These are phyloP conservation scores for Caenorhabditis brenneri DNA, from an alignment of 1,140 invertebrate species.

Conservation along the genomic window DNA sequence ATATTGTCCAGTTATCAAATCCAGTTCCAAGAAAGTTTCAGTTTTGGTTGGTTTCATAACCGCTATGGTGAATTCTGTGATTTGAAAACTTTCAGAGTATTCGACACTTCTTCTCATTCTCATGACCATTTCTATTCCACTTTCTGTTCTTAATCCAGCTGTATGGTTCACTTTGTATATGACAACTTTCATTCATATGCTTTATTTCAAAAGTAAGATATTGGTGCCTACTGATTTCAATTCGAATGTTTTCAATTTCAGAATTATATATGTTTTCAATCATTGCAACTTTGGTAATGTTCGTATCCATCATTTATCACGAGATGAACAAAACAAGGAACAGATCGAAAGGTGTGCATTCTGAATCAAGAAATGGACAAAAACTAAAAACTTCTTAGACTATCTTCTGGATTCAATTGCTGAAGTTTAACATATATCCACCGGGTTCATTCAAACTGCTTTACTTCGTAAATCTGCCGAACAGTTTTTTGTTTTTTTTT, in stretches of 20 bases:
- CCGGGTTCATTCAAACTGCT: neutral
- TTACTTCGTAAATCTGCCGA: no score
- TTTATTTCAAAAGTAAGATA: neutral
- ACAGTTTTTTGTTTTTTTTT: no score
- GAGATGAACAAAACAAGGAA: neutral
- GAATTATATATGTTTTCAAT: neutral
- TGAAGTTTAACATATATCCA: neutral
- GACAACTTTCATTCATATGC: conserved; percentile 7
- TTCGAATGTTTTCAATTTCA: neutral
- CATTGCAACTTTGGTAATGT: neutral
- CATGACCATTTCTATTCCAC: neutral
- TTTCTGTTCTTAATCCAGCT: neutral
- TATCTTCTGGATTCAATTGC: neutral
- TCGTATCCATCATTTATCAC: neutral
- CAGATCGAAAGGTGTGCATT: neutral
- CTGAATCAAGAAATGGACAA: neutral
- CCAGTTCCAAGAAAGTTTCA: neutral
- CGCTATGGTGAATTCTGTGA: neutral
- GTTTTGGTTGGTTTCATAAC: neutral
- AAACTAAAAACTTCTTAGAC: neutral
- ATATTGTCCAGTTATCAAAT: neutral
- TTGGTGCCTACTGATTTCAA: neutral
- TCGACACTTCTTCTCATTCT: neutral
- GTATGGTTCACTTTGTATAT: conserved; percentile 15
- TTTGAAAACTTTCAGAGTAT: neutral